Evolutionary conservation across 2,797 vertebrate genomes (phyloP).

Genomic region (Ctenosaura bakeri): DNA sequence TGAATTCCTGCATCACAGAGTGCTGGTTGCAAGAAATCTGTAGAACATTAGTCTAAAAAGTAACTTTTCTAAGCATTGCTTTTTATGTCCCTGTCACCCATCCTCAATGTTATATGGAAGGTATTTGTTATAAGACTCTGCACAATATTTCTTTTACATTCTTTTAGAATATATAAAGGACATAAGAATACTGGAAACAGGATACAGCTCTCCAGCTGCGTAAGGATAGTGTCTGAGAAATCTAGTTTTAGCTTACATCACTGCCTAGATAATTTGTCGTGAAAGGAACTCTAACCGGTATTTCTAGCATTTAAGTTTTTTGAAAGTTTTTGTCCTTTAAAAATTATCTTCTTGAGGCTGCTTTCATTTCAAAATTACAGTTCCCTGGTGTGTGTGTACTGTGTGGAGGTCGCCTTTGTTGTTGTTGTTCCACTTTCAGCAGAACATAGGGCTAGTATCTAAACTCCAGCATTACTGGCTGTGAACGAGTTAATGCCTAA

Average conservation of each 20-base stretch:
- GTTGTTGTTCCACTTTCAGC: not conserved
- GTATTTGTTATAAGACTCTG: not conserved
- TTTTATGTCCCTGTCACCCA: not conserved
- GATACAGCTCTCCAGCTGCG: not conserved
- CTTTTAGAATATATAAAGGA: not conserved
- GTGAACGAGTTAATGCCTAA: not conserved
- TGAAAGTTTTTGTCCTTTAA: not conserved
- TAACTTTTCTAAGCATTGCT: not conserved
- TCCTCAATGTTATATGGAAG: not conserved
- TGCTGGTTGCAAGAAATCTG: no score
- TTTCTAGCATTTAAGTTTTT: not conserved
- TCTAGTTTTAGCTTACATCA: not conserved
- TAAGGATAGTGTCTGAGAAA: not conserved
- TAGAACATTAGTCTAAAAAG: not conserved
- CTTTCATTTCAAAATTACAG: constrained; percentile 15
- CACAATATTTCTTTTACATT: not conserved
- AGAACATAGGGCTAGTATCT: not conserved
- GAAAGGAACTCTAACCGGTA: not conserved
- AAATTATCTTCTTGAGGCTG: not conserved
- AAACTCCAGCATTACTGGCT: not conserved
- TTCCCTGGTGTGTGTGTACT: not conserved
- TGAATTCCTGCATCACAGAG: no score
- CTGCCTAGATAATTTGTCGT: constrained; percentile 7
- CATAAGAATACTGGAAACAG: not conserved
- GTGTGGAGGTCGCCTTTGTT: not conserved